Percentiles rank a stretch among this genome's conserved stretches.
Evolutionary conservation across 2,797 vertebrate genomes (phyloP).

Genomic region (Darevskia mixta): DNA sequence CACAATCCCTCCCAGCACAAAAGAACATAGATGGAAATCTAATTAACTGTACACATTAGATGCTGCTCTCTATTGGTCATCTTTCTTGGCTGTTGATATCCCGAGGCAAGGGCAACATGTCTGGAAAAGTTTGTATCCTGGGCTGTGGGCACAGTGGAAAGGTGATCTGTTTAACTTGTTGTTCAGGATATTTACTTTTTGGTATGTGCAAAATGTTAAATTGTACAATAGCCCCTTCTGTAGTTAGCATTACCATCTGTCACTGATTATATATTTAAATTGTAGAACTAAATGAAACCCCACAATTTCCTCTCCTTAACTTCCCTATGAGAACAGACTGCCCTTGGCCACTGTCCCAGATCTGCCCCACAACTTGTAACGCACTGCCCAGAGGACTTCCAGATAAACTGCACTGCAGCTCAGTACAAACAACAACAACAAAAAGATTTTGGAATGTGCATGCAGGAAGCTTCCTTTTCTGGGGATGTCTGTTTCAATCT

Average conservation of each 20-base stretch:
- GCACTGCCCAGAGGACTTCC: conserved; percentile 20
- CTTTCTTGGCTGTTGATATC: conserved; percentile 11
- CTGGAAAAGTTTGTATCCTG: conserved; percentile 69
- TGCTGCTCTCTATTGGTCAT: not conserved
- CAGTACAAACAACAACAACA: conserved; percentile 43
- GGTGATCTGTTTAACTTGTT: conserved; percentile 55
- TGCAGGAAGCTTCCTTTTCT: conserved; percentile 36
- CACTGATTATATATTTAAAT: conserved; percentile 74
- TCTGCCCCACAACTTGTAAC: conserved; percentile 59
- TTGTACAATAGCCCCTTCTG: conserved; percentile 64
- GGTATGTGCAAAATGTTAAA: conserved; percentile 70
- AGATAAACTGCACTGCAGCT: not conserved
- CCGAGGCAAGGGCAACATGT: conserved; percentile 59
- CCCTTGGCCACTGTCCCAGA: conserved; percentile 56
- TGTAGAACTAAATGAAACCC: conserved; percentile 71
- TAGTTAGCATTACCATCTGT: conserved; percentile 74
- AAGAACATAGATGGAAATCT: not conserved
- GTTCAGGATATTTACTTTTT: conserved; percentile 69
- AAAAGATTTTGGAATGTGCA: conserved; percentile 5
- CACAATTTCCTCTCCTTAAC: conserved; percentile 67
- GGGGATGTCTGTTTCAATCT: conserved; percentile 57
- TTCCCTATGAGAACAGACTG: conserved; percentile 62
- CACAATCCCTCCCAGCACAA: not conserved
- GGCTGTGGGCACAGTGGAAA: conserved; percentile 60
- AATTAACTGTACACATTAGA: not conserved